Evolutionary conservation across 2,113 vertebrate species (phyloP).

Genomic region (Naja naja): DNA sequence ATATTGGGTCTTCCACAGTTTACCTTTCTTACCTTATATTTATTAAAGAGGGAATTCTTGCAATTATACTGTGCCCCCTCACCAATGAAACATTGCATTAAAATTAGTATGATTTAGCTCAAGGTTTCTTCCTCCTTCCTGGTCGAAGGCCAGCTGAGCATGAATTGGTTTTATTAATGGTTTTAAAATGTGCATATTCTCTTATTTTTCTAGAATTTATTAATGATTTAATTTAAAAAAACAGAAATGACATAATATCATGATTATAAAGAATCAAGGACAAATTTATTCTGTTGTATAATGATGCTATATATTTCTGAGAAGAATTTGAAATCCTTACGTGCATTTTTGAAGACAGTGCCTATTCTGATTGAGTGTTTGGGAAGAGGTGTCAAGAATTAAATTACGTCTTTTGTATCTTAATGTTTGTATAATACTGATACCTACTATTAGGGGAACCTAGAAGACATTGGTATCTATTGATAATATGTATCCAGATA

Average conservation of each 20-base stretch:
- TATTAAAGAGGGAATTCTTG: neutral
- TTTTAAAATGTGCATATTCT: neutral
- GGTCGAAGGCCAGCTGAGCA: neutral
- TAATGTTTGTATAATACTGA: neutral
- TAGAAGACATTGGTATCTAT: neutral
- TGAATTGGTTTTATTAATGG: neutral
- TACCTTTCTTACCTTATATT: neutral
- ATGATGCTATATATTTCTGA: neutral
- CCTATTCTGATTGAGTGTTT: neutral
- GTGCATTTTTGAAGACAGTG: neutral
- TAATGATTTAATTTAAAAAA: neutral
- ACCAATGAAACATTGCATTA: neutral
- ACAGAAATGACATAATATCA: neutral
- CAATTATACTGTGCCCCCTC: neutral
- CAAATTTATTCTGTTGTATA: neutral
- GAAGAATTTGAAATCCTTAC: neutral
- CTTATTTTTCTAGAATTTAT: neutral
- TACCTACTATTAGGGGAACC: neutral
- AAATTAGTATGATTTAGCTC: neutral
- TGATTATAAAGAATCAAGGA: neutral
- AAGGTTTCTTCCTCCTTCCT: neutral
- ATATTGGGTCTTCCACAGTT: neutral
- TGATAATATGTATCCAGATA: neutral
- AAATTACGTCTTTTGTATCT: neutral
- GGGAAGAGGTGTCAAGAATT: neutral